Conservation (phyloP, 2,888 invertebrate genomes). For the Rhogogaster chlorosoma region DNA sequence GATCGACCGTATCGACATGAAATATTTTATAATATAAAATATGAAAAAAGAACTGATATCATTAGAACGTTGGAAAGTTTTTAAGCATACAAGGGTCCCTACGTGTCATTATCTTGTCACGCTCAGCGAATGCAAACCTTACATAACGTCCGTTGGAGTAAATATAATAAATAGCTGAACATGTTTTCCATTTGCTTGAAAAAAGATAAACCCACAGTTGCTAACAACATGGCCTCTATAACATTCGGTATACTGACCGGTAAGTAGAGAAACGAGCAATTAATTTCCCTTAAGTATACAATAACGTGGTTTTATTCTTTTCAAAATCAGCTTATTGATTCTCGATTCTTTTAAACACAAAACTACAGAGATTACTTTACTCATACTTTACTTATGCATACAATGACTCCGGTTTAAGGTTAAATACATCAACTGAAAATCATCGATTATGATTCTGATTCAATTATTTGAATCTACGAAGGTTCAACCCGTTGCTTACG, state of each 20-base stretch:
- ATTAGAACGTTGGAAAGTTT: not conserved
- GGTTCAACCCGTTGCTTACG: not conserved
- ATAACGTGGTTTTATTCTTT: not conserved
- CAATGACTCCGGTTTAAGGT: slow-evolving; percentile 4
- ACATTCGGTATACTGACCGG: slow-evolving; percentile 71
- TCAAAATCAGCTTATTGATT: not conserved
- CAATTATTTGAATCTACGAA: not conserved
- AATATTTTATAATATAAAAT: not conserved
- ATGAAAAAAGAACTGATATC: not conserved
- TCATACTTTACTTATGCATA: not conserved
- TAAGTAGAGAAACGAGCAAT: slow-evolving; percentile 57
- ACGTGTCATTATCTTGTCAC: not conserved
- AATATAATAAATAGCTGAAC: not conserved
- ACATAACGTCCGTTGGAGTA: not conserved
- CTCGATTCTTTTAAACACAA: not conserved
- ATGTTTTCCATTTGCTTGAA: slow-evolving; percentile 51
- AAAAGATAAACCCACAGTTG: slow-evolving; percentile 42
- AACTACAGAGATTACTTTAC: not conserved
- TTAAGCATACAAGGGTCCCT: not conserved
- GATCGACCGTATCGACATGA: not conserved
- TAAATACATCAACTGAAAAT: not conserved
- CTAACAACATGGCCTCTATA: slow-evolving; percentile 64
- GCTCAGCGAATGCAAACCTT: slow-evolving; percentile 8
- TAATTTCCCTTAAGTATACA: not conserved
- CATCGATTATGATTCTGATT: not conserved